Evolutionary conservation across 2,113 vertebrate species (phyloP), one percentile per base, ranked within the genome.

Genomic region (Oncorhynchus nerka): DNA sequence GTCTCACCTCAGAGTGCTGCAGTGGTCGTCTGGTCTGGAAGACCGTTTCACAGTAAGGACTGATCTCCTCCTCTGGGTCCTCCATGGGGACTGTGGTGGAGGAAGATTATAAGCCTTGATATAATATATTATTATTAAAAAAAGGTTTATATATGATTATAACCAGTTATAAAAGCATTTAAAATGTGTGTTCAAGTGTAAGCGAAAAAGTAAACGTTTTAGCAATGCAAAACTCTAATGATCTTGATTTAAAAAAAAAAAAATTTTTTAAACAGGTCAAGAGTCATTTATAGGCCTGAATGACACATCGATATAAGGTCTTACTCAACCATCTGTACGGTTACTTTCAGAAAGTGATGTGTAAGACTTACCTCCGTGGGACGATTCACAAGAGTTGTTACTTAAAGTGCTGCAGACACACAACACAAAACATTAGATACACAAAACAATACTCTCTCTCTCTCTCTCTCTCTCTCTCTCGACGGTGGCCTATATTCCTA

Each of bases 41-140:
- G 75, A 94, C 78, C 1, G 94, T 93, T 83, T 96, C 95, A 5
- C 95, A 93, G 91, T 96, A 97, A 2, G 95, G 96, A 32, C 89
- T 95, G 85, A 96, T 84, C 5, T 89, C 86, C 0, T 90, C 93
- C 8, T 92, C 91, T 0, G 8, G 89, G 34, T 92, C 89, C 0
- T 90, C 91, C 62, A 82, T 81, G 12, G 89, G 74, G 5, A 74
- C 92, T 92, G 72, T 34, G 22, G 22, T 32, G 34, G 32, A 30
- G 39, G 8, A 69, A 22, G 39, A 19, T 55, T 19, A 15, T 19
- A 55, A 55, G 15, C 51, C 51, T 55, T 19, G 51, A 19, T 55
- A 19, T 55, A 45, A 45, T 9, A 45, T 45, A 45, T 45, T 45
- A 45, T 45, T 45, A 45, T 55, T 34, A 1, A 34, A 51, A 13